Evolutionary conservation across 2,888 invertebrate genomes (phyloP), one percentile per base, ranked within the genome.

Genomic region (Cartodere bifasciata): DNA sequence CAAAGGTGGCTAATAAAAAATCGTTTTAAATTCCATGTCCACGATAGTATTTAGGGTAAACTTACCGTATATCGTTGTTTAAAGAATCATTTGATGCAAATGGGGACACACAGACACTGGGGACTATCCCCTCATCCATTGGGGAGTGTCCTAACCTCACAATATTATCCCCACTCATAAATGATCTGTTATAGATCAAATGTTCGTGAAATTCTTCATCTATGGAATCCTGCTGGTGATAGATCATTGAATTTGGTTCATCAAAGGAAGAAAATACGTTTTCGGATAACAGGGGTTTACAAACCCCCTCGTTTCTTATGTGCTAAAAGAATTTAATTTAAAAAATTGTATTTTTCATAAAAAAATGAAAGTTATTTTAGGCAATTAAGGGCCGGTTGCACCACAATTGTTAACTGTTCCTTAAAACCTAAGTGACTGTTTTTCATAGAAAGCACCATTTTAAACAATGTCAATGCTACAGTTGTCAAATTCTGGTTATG

Each of bases 31-130:
- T n/a, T n/a, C n/a, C n/a, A n/a, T n/a, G n/a, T n/a, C n/a, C n/a
- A n/a, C n/a, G n/a, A n/a, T n/a, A n/a, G n/a, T n/a, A n/a, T n/a
- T n/a, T 20, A 7, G 20, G 7, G n/a, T 13, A 12, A 11, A 28
- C 33, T 35, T 44, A 57, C 56, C 56, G 79, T 28, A 68, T 62
- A 53, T 84, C 84, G 44, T 82, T 82, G n/a, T 80, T 75, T 39
- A 86, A 60, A 7, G 85, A 86, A 58, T 86, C 85, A 46, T 77
- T 83, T 16, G 85, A 86, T 27, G 81, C 83, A 57, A 83, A 84
- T 4, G 79, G 77, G 4, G 81, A 79, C 13, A 65, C 55, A 41
- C 52, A 56, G 16, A 58, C 55, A 4, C 58, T 55, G 4, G 63
- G 62, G n/a, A 62, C 61, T 21, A 68, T 62, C 29, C 67, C 62